Evolutionary conservation across 2,113 vertebrate genomes (phyloP), one percentile per base, ranked within the genome.

Genomic region (Platysternon megacephalum): DNA sequence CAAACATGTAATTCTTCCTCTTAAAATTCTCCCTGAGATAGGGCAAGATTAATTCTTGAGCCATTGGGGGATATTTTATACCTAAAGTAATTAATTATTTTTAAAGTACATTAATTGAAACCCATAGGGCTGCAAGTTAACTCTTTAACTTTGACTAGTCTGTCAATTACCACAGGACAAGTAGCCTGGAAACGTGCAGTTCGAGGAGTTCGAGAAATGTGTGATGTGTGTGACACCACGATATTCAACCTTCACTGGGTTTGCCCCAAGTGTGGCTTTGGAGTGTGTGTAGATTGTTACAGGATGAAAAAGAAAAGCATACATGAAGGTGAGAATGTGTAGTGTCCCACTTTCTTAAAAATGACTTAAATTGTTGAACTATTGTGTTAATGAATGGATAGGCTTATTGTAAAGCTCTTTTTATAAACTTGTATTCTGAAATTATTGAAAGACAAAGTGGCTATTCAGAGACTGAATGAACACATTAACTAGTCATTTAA

Each of bases 201-300:
- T 5, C 98, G 97, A 19, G 98, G 98, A 1, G 98, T 99, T 5
- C 97, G 98, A 1, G 98, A 99, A 91, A 98, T 99, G 98, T 99
- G 98, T 5, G 98, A 99, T 1, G 98, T 98, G 4, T 99, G 98
- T 1, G 98, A 99, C 94, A 99, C 98, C 61, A 99, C 98, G 0
- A 98, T 99, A 91, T 99, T 99, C 96, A 99, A 99, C 95, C 95
- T 99, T 28, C 98, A 99, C 84, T 99, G 98, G 98, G 98, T 99
- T 51, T 99, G 98, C 96, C 98, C 98, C 14, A 98, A 98, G 80
- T 99, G 98, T 26, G 98, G 98, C 65, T 99, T 99, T 2, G 98
- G 98, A 0, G 98, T 99, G 2, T 99, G 98, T 1, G 98, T 98
- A 58, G 98, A 99, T 82, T 99, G 98, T 93, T 98, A 98, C 94